Evolutionary conservation across 2,113 vertebrate genomes (phyloP), one percentile per base, ranked within the genome.

Genomic region (Dascyllus trimaculatus): DNA sequence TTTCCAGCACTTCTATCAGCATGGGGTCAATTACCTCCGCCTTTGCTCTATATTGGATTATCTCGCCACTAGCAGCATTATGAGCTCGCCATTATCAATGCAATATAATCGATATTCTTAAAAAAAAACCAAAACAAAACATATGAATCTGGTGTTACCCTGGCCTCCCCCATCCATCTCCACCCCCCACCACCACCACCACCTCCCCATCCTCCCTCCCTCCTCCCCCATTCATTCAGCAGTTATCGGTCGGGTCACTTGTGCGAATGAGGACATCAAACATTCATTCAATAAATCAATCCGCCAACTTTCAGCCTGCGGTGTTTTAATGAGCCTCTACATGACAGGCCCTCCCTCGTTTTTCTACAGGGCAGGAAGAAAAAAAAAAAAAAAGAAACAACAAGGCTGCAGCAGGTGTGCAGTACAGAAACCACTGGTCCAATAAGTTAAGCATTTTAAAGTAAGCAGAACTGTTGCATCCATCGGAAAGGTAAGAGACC

Each of bases 231-330:
- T 73, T 61, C 70, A 56, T 71, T 71, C 48, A 77, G 63, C 78
- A 63, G 66, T 68, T 64, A 70, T 73, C 75, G 56, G 64, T 17
- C 81, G n/a, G 88, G 70, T 88, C 87, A 82, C 78, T 56, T 67
- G 71, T 29, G 79, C 58, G 80, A 80, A 85, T 65, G 85, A 88
- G 82, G 67, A 85, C 90, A 91, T 90, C 85, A 88, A 80, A 81
- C 82, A 89, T 89, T 69, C 81, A 85, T 90, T 88, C 91, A 90
- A 89, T 92, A 92, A 92, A 92, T 93, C 90, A 91, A 92, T 90
- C 77, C 73, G 71, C 68, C 86, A 82, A 85, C 87, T 90, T 88
- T 90, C 74, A 75, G 84, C 88, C 88, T 43, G 85, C 63, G 75
- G 90, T 80, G 90, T 78, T 89, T 92, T 92, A 91, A 91, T 92